Percentiles rank a stretch among this genome's conserved stretches.
Conservation (phyloP, 2,888 invertebrate species). For the Ganaspis brasiliensis region DNA sequence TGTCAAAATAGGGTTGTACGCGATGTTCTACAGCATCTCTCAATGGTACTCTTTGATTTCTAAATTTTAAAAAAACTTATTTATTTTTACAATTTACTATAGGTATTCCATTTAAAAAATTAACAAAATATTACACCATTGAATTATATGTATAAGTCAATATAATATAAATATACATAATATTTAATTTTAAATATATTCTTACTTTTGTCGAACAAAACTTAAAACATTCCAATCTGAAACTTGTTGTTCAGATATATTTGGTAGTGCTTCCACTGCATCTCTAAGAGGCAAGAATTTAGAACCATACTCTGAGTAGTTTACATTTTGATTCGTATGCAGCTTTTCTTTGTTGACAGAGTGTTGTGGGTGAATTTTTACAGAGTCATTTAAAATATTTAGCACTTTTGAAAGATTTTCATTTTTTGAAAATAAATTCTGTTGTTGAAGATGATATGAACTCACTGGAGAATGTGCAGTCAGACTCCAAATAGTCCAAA, state of each 20-base stretch:
- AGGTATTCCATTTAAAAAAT: no score
- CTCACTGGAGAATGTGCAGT: conserved; percentile 65
- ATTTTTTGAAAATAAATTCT: conserved; percentile 63
- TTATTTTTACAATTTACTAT: no score
- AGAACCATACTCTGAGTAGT: conserved; percentile 75
- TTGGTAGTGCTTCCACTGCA: conserved; percentile 85
- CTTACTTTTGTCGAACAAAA: background rate
- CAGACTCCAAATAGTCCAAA: conserved; percentile 65
- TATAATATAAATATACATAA: background rate
- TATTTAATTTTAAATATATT: background rate
- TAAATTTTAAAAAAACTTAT: conserved; percentile 43
- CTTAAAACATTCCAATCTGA: conserved; percentile 4
- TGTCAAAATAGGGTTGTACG: conserved; percentile 72
- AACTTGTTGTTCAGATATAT: conserved; percentile 50
- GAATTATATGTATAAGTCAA: no score
- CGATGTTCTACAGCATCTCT: conserved; percentile 87
- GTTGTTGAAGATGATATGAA: conserved; percentile 72
- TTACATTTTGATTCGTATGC: conserved; percentile 31
- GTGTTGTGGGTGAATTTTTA: conserved; percentile 79
- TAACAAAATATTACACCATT: no score
- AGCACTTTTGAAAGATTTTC: conserved; percentile 60
- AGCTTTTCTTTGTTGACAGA: conserved; percentile 43
- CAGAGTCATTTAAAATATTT: conserved; percentile 74
- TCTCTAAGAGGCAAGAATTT: conserved; percentile 85
- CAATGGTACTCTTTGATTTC: conserved; percentile 82